phyloP scores from a whole-genome alignment of 2,113 vertebrate genomes.

The Proteles cristata region DNA sequence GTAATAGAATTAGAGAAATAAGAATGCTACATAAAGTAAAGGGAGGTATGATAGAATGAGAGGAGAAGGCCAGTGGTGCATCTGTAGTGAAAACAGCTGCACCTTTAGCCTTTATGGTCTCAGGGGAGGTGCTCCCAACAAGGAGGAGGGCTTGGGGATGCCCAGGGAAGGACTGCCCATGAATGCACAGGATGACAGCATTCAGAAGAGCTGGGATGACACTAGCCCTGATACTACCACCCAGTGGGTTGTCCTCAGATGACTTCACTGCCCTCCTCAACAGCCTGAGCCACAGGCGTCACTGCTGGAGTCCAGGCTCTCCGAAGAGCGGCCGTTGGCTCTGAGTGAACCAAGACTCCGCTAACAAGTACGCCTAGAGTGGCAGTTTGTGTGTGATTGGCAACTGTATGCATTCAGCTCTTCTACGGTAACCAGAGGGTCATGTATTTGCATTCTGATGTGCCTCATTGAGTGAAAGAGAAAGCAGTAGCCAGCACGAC shows the following conservation, averaged over 20 bases:
- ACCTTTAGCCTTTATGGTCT: background rate
- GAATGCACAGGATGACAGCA: rapidly evolving
- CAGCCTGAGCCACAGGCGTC: background rate
- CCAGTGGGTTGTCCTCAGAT: background rate
- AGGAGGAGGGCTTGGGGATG: background rate
- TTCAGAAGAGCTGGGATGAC: background rate
- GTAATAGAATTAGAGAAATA: background rate
- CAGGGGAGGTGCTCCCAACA: background rate
- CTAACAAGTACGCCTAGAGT: background rate
- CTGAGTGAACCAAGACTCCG: background rate
- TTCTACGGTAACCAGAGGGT: background rate
- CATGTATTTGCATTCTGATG: background rate
- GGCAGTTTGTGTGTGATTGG: background rate
- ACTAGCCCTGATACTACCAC: background rate
- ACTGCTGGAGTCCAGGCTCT: background rate
- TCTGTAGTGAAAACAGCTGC: background rate
- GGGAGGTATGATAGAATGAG: background rate
- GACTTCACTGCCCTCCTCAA: background rate
- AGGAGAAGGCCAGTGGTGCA: background rate
- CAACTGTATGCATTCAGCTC: background rate
- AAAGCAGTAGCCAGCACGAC: background rate
- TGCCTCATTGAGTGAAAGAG: background rate
- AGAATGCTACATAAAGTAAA: background rate
- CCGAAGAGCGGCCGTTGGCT: background rate
- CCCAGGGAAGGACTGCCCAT: background rate